Percentiles rank a stretch among this genome's conserved stretches.
Conservation (phyloP, 2,113 vertebrate genomes). For the Ochotona princeps region DNA sequence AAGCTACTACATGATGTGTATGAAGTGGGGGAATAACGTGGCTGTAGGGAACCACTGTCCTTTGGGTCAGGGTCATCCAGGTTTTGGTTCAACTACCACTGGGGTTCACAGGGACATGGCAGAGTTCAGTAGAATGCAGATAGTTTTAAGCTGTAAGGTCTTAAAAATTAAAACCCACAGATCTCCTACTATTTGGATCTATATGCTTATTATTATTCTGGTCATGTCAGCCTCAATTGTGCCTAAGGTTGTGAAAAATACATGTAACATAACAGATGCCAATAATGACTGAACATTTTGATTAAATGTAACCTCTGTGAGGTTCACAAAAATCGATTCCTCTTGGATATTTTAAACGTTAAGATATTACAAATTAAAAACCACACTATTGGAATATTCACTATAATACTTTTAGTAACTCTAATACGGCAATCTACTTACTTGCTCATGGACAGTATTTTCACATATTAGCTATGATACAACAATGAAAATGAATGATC, state of each 20-base stretch:
- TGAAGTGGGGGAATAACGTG: neutral
- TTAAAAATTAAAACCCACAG: neutral
- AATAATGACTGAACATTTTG: slow-evolving; percentile 12
- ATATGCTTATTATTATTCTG: neutral
- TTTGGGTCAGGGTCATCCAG: neutral
- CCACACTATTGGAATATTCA: neutral
- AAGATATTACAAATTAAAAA: neutral
- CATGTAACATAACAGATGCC: neutral
- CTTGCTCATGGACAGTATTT: neutral
- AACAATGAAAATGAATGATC: neutral
- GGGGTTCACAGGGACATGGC: neutral
- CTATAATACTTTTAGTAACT: slow-evolving; percentile 6
- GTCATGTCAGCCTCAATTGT: neutral
- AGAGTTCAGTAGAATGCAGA: neutral
- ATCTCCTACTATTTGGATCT: neutral
- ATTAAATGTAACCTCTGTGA: slow-evolving; percentile 22
- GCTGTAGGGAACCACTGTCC: neutral
- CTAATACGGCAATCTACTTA: neutral
- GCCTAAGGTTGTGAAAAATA: neutral
- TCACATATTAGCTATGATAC: neutral
- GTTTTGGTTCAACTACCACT: neutral
- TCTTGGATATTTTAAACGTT: slow-evolving; percentile 21
- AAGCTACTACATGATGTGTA: neutral
- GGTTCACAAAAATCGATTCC: slow-evolving; percentile 9
- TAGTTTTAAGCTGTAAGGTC: neutral